Base-by-base conservation (phyloP, 2,888 invertebrate genomes). In the Shargacucullia verbasci region DNA sequence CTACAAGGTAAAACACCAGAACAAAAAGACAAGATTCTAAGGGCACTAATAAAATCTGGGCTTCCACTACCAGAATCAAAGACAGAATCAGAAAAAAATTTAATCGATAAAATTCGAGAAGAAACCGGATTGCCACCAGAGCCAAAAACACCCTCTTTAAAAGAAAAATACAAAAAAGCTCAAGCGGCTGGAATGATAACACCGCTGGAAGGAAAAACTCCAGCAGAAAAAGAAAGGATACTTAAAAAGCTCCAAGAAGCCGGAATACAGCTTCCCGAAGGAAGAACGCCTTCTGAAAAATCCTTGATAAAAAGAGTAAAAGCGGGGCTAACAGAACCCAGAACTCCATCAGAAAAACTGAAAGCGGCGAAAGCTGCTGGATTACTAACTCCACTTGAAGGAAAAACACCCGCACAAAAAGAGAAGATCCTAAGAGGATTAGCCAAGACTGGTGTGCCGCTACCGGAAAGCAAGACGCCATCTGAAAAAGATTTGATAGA, bases 401-500 rank as follows among this genome's bases (percentile, higher is more conserved):
- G 70, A 59, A 79, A 79, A 59, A 50, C 76, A 8, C 66, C 66
- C 0, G 56, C 53, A 40, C 61, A 81, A 57, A 78, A 77, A 58
- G 78, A 79, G 47, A 74, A 72, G 27, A 74, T 82, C 5, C 14
- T 80, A 0, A 73, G 7, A 45, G 74, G 60, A 0, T 54, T 80
- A n/a, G 78, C 70, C 0, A 62, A 46, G 35, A 33, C 53, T 7
- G 80, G 80, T 0, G 35, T 83, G 3, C 77, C 78, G 0, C 43
- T 83, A 0, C 81, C 82, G 0, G 72, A 77, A 34, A 77, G 63
- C 0, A 70, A 79, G 55, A 71, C 77, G 4, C 11, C 66, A 0
- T 83, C 83, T 0, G 82, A 83, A 53, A 73, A 65, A 46, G 62
- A 74, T 35, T 9, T 82, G 0, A 65, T 80, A 0, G 52, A 70